Percentiles rank a stretch among this genome's conserved stretches.
phyloP scores from a whole-genome alignment of 2,797 vertebrate genomes.

The Pseudochromis fuscus region DNA sequence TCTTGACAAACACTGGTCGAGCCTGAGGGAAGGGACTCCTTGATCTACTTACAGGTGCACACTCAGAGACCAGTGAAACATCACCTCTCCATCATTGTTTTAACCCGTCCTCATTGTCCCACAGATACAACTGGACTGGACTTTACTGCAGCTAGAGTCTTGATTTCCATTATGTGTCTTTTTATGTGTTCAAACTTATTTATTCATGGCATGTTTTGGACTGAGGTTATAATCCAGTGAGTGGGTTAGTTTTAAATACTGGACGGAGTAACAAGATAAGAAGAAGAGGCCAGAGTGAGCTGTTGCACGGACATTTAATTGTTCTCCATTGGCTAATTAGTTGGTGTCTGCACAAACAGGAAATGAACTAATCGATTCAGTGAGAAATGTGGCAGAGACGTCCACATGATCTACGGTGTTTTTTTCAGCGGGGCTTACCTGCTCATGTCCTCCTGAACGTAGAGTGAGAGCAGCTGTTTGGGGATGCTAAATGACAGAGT shows the following conservation, averaged over 20 bases:
- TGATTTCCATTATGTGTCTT: neutral
- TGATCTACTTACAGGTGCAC: slow-evolving; percentile 55
- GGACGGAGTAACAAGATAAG: too few species aligned
- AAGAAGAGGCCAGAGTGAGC: neutral
- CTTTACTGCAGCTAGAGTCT: slow-evolving; percentile 6
- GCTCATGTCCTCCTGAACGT: slow-evolving; percentile 94
- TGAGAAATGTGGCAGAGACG: slow-evolving; percentile 6
- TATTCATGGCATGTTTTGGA: neutral
- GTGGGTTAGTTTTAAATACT: too few species aligned
- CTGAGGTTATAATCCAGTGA: too few species aligned
- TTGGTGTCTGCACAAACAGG: slow-evolving; percentile 1
- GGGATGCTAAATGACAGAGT: slow-evolving; percentile 94
- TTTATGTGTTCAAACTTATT: neutral
- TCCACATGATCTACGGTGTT: neutral
- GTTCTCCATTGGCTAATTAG: neutral
- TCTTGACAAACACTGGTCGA: slow-evolving; percentile 64
- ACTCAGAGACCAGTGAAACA: slow-evolving; percentile 41
- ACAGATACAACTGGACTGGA: slow-evolving; percentile 20
- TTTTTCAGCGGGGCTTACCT: slow-evolving; percentile 84
- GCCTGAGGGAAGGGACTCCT: slow-evolving; percentile 54
- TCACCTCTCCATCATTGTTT: slow-evolving; percentile 41
- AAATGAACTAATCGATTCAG: slow-evolving; percentile 22
- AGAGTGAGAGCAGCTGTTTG: slow-evolving; percentile 93
- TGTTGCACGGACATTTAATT: slow-evolving; percentile 20
- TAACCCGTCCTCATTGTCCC: slow-evolving; percentile 47